These are phyloP conservation scores for Panthera tigris DNA, from an alignment of 2,113 vertebrate species.

Conservation along the genomic window DNA sequence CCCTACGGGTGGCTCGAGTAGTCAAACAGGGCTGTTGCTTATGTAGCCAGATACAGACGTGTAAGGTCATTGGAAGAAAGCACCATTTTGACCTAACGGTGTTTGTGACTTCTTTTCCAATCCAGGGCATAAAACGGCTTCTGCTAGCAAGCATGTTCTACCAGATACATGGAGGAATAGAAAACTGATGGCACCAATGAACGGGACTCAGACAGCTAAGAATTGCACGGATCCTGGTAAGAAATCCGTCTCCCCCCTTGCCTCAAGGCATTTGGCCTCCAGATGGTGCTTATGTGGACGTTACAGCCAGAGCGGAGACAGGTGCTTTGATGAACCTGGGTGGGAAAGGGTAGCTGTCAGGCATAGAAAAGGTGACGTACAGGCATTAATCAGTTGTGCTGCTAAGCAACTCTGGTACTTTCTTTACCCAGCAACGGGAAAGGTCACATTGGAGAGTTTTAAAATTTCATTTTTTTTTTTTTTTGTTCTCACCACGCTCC, in stretches of 20 bases:
- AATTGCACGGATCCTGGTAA: slow-evolving; percentile 97
- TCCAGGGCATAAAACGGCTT: slow-evolving; percentile 88
- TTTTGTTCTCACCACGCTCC: background rate
- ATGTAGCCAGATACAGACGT: background rate
- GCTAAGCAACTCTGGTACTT: slow-evolving; percentile 24
- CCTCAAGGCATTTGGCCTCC: background rate
- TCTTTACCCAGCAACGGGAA: slow-evolving; percentile 40
- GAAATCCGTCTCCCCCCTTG: background rate
- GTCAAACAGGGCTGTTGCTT: background rate
- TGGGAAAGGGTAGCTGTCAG: background rate
- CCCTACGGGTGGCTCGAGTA: background rate
- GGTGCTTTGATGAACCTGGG: background rate
- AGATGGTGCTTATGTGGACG: background rate
- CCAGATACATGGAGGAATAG: slow-evolving; percentile 90
- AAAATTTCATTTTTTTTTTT: background rate
- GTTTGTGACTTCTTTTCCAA: slow-evolving; percentile 40
- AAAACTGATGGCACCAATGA: slow-evolving; percentile 91
- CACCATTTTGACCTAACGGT: background rate
- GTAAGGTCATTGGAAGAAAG: background rate
- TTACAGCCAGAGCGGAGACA: background rate
- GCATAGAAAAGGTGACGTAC: background rate
- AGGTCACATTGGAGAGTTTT: slow-evolving; percentile 38
- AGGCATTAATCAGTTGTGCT: background rate
- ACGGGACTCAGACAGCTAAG: slow-evolving; percentile 86
- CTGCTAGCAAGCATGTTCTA: slow-evolving; percentile 75